These are phyloP conservation scores for Monodelphis domestica DNA, from an alignment of 2,797 vertebrate genomes.

Conservation along the genomic window DNA sequence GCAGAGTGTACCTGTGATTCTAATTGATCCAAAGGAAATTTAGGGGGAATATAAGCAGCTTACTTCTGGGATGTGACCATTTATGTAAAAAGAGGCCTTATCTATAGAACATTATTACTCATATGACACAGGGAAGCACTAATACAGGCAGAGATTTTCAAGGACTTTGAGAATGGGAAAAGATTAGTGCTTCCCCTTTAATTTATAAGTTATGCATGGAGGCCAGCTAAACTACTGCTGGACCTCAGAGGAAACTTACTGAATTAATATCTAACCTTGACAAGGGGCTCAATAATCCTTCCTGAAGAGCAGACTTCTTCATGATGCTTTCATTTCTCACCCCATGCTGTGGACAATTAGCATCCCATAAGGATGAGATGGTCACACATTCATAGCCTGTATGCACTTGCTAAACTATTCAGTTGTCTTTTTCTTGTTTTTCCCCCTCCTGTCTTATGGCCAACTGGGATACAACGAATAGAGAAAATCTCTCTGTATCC, in stretches of 20 bases:
- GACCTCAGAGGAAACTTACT: slow-evolving; percentile 3
- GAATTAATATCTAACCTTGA: slow-evolving; percentile 18
- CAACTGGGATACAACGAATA: neutral
- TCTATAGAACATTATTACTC: slow-evolving; percentile 53
- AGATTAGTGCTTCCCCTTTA: neutral
- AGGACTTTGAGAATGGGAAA: neutral
- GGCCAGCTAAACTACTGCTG: neutral
- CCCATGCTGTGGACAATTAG: neutral
- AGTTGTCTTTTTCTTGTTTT: neutral
- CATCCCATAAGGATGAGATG: neutral
- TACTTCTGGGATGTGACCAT: slow-evolving; percentile 50
- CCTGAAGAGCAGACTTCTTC: neutral
- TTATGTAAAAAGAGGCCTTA: neutral
- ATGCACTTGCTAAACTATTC: neutral
- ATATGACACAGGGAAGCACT: slow-evolving; percentile 18
- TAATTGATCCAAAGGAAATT: slow-evolving; percentile 67
- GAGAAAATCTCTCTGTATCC: neutral
- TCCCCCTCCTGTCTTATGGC: slow-evolving; percentile 13
- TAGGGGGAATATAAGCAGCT: slow-evolving; percentile 61
- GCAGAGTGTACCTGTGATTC: slow-evolving; percentile 41
- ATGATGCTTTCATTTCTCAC: neutral
- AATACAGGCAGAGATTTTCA: slow-evolving; percentile 32
- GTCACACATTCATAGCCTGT: neutral
- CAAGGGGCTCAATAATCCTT: neutral
- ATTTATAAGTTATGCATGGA: slow-evolving; percentile 17